A percentile compares a stretch with the other conserved stretches of the same genome.
Conservation (phyloP, 2,888 invertebrate species). For the Mermis nigrescens region DNA sequence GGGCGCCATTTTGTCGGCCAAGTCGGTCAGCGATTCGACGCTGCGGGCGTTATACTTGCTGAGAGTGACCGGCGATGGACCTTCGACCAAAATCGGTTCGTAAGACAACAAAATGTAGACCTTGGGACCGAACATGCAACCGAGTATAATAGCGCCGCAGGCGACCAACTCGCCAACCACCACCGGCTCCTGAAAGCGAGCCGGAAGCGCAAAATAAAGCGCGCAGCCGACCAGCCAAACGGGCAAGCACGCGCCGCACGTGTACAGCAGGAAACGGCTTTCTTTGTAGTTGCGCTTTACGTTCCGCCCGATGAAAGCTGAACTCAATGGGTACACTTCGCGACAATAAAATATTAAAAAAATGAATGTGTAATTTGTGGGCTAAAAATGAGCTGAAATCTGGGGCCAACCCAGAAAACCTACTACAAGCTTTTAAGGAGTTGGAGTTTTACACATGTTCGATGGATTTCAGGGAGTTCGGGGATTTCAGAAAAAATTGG, state of each 20-base stretch:
- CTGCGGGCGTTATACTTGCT: too few relatives aligned
- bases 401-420: too few relatives aligned
- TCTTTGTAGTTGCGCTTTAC: slow-evolving; percentile 31
- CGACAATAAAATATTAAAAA: too few relatives aligned
- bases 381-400: too few relatives aligned
- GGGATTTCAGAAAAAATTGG: too few relatives aligned
- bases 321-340: too few relatives aligned
- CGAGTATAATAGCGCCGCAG: slow-evolving; percentile 25
- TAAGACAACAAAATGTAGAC: slow-evolving; percentile 30
- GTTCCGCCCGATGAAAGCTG: slow-evolving; percentile 23
- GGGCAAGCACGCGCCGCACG: slow-evolving; percentile 21
- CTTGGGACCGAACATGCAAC: slow-evolving; percentile 30
- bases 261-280: slow-evolving; percentile 22
- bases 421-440: too few relatives aligned
- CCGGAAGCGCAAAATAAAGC: slow-evolving; percentile 18
- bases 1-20: too few relatives aligned
- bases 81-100: slow-evolving; percentile 29
- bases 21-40: too few relatives aligned
- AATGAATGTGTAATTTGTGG: too few relatives aligned
- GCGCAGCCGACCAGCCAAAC: slow-evolving; percentile 23
- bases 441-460: too few relatives aligned
- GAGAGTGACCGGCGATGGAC: slow-evolving; percentile 15
- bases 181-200: slow-evolving; percentile 18
- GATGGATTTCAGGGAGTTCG: too few relatives aligned
- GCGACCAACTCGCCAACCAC: slow-evolving; percentile 23